These are phyloP conservation scores for Ligdia adustata DNA, from an alignment of 2,888 invertebrate genomes.

Conservation along the genomic window DNA sequence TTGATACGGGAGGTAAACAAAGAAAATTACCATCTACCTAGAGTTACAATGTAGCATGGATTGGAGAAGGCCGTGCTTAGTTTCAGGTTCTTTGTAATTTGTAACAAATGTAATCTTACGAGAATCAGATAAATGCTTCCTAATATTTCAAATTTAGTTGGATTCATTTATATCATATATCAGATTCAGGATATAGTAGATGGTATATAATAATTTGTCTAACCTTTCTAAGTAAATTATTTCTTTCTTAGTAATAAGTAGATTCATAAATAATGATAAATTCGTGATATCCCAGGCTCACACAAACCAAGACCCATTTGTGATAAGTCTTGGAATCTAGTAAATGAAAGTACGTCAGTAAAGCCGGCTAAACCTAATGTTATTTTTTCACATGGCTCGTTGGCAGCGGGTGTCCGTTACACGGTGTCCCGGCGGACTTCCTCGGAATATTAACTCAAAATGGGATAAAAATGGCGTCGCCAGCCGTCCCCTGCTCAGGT, in stretches of 20 bases:
- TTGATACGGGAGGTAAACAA: slow-evolving; percentile 55
- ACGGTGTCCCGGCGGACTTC: slow-evolving; percentile 66
- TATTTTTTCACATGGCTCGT: slow-evolving; percentile 43
- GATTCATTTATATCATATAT: too few species aligned
- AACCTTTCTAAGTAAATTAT: too few species aligned
- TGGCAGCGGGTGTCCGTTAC: slow-evolving; percentile 66
- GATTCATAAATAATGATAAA: too few species aligned
- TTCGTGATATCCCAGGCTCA: too few species aligned
- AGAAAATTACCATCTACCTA: slow-evolving; percentile 51
- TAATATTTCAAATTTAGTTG: too few species aligned
- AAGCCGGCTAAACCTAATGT: slow-evolving; percentile 25
- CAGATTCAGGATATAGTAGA: too few species aligned
- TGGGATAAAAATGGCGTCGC: slow-evolving; percentile 74
- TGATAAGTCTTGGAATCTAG: background rate
- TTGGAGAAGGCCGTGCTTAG: slow-evolving; percentile 10
- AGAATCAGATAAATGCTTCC: too few species aligned
- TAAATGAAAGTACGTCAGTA: slow-evolving; percentile 11
- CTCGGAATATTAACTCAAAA: slow-evolving; percentile 75
- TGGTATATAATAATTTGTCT: too few species aligned
- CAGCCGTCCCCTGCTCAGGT: slow-evolving; percentile 67
- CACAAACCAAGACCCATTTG: too few species aligned
- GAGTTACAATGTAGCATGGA: slow-evolving; percentile 36
- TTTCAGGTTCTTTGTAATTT: background rate
- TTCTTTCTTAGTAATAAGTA: too few species aligned
- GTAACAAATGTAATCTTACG: too few species aligned